Evolutionary conservation across 2,797 vertebrate species (phyloP).

Genomic region (Orestias chungarensis): DNA sequence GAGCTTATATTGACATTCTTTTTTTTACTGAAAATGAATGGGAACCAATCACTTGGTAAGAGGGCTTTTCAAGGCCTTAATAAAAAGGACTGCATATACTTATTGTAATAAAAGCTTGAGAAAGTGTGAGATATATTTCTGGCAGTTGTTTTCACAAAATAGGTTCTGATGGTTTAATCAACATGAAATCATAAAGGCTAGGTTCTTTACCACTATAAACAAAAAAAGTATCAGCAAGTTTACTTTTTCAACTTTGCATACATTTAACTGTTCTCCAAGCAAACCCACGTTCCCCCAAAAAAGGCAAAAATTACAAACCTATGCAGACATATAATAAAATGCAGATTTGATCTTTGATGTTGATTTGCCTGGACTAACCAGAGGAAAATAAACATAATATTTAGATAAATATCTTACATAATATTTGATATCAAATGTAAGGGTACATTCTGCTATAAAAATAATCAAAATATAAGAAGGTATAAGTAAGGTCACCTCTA

Average conservation of each 20-base stretch:
- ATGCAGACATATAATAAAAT: not conserved
- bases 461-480: not conserved
- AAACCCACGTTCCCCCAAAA: too few relatives aligned
- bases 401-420: too few relatives aligned
- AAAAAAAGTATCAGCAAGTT: not conserved
- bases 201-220: slow-evolving; percentile 9
- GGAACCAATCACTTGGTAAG: not conserved
- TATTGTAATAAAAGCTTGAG: slow-evolving; percentile 43
- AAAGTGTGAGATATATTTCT: slow-evolving; percentile 28
- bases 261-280: not conserved
- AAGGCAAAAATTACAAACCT: not conserved
- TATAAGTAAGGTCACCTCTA: not conserved
- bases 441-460: too few relatives aligned
- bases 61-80: slow-evolving; percentile 19
- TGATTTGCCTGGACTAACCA: not conserved
- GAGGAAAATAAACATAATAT: not conserved
- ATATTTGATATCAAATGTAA: too few relatives aligned
- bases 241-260: not conserved
- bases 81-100: slow-evolving; percentile 41
- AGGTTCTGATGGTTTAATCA: slow-evolving; percentile 16
- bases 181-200: slow-evolving; percentile 22
- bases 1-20: slow-evolving; percentile 36
- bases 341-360: not conserved
- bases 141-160: slow-evolving; percentile 17
- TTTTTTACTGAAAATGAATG: slow-evolving; percentile 34